Conservation (phyloP, 2,113 vertebrate genomes). For the Nannobrachium achirus region DNA sequence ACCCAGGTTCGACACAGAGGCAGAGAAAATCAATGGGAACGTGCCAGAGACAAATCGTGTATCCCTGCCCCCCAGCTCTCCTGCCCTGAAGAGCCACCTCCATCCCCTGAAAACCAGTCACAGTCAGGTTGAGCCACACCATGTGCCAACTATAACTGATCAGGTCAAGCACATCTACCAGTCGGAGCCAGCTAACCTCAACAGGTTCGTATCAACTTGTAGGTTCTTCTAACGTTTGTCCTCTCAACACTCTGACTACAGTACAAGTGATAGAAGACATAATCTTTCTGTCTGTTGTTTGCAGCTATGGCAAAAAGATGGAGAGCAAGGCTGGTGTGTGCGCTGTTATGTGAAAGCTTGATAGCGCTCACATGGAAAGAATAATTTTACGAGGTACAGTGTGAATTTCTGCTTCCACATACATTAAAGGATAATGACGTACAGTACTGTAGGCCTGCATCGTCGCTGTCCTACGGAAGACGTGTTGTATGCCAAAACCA, state of each 20-base stretch:
- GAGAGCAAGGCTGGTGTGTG: conserved; percentile 83
- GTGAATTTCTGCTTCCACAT: no score
- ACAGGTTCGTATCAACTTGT: conserved; percentile 62
- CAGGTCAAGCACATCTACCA: conserved; percentile 76
- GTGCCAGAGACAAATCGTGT: conserved; percentile 32
- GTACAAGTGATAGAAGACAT: background rate
- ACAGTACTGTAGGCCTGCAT: no score
- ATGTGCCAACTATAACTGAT: conserved; percentile 60
- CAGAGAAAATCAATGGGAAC: background rate
- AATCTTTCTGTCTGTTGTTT: background rate
- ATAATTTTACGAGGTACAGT: conserved; percentile 57
- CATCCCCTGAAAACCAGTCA: conserved; percentile 67
- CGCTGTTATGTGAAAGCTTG: conserved; percentile 88
- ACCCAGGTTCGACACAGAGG: conserved; percentile 11
- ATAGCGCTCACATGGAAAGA: conserved; percentile 17
- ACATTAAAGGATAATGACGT: no score
- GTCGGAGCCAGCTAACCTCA: conserved; percentile 81
- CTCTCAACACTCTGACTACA: background rate
- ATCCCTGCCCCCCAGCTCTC: conserved; percentile 26
- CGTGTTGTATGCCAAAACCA: no score
- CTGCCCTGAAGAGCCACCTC: conserved; percentile 63
- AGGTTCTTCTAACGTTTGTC: no score
- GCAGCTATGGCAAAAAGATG: conserved; percentile 82
- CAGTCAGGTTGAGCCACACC: conserved; percentile 54
- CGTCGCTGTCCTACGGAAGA: no score